Conservation (phyloP, 2,113 vertebrate genomes). For the Dunckerocampus dactyliophorus region DNA sequence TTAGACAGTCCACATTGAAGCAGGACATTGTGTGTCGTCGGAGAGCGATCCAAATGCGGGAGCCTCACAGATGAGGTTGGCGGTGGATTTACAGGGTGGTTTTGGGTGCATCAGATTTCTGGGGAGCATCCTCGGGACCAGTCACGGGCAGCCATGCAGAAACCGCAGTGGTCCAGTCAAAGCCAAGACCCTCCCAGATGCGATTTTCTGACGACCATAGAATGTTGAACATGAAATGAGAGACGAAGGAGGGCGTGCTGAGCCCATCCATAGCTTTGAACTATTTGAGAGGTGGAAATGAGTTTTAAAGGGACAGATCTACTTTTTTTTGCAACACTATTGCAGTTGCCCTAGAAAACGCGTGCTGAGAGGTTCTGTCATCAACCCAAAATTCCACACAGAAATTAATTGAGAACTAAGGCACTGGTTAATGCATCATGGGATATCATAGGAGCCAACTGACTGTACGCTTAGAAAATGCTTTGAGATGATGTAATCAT, state of each 20-base stretch:
- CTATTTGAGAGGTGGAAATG: slow-evolving; percentile 25
- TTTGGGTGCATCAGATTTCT: slow-evolving; percentile 63
- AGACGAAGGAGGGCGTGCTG: slow-evolving; percentile 24
- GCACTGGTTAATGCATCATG: neutral
- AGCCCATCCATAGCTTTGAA: slow-evolving; percentile 38
- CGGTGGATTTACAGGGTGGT: slow-evolving; percentile 58
- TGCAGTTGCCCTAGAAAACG: neutral
- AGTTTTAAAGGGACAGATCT: slow-evolving; percentile 35
- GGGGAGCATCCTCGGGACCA: slow-evolving; percentile 53
- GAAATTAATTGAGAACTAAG: neutral
- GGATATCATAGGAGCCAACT: too few relatives aligned
- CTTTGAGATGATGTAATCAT: too few relatives aligned
- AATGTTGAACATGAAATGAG: slow-evolving; percentile 52
- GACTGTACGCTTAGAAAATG: too few relatives aligned
- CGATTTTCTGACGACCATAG: slow-evolving; percentile 50
- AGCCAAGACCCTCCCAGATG: slow-evolving; percentile 51
- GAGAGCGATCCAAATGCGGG: slow-evolving; percentile 47
- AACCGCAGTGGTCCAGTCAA: slow-evolving; percentile 61
- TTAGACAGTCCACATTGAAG: slow-evolving; percentile 56
- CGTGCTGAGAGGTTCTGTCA: neutral
- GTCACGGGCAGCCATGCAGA: slow-evolving; percentile 59
- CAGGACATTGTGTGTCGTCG: slow-evolving; percentile 43
- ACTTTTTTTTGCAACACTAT: neutral
- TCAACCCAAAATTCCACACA: neutral
- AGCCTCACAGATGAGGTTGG: slow-evolving; percentile 47